phyloP scores from a whole-genome alignment of 2,797 vertebrate species.

The Tenualosa thibaudeaui region DNA sequence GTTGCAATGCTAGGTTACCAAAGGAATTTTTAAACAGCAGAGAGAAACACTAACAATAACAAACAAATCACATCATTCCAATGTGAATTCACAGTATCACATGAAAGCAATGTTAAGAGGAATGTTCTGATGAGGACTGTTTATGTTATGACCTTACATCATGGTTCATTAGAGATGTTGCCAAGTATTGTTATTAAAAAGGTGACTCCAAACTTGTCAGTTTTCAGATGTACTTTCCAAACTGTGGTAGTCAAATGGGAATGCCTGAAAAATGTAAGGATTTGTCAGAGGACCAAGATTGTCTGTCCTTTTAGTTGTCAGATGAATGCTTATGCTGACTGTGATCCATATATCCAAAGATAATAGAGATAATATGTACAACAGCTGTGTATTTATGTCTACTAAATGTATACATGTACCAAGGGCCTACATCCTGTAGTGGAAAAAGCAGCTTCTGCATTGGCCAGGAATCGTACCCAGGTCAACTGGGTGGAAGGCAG shows the following conservation, averaged over 20 bases:
- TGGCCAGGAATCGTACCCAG: constrained; percentile 62
- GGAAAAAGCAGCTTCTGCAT: not conserved
- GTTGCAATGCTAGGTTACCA: no score
- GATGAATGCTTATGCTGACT: not conserved
- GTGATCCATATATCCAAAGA: not conserved
- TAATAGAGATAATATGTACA: not conserved
- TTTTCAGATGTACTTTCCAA: not conserved
- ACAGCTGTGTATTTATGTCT: not conserved
- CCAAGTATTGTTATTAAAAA: no score
- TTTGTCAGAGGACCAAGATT: not conserved
- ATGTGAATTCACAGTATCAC: no score
- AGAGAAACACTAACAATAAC: no score
- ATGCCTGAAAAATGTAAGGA: not conserved
- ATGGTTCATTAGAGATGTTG: not conserved
- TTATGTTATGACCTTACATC: not conserved
- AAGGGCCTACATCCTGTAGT: not conserved
- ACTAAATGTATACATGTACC: not conserved
- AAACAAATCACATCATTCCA: no score
- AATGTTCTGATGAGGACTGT: not conserved
- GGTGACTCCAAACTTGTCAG: not conserved
- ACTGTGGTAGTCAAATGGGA: not conserved
- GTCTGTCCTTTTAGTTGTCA: no score
- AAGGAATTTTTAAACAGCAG: no score
- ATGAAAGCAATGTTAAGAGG: no score
- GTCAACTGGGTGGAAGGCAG: constrained; percentile 71